Conservation (phyloP, 1,140 invertebrate species). For the Eufriesea mexicana region DNA sequence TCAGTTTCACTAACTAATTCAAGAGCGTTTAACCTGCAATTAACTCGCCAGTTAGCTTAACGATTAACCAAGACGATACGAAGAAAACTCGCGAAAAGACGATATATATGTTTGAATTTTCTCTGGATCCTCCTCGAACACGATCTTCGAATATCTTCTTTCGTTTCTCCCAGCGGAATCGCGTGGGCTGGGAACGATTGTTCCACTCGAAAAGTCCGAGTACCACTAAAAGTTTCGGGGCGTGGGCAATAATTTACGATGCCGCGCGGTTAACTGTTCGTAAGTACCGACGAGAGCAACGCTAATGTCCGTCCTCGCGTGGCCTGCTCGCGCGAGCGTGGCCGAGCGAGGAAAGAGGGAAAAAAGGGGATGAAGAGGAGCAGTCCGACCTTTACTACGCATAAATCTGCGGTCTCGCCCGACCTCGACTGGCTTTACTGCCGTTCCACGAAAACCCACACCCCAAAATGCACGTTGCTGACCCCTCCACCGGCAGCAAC, state of each 20-base stretch:
- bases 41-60: not conserved
- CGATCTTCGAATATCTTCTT: not conserved
- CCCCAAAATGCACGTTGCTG: conserved; percentile 14
- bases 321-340: not conserved
- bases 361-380: conserved; percentile 40
- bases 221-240: conserved; percentile 78
- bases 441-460: conserved; percentile 76
- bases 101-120: not conserved
- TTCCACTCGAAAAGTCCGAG: conserved; percentile 41
- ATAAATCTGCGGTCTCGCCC: conserved; percentile 78
- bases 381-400: conserved; percentile 74
- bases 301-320: conserved; percentile 65
- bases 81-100: too few relatives aligned
- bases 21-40: not conserved
- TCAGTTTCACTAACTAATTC: not conserved
- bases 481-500: conserved; percentile 26
- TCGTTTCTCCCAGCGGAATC: too few relatives aligned
- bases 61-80: not conserved
- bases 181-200: conserved; percentile 20
- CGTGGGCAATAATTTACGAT: conserved; percentile 81
- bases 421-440: conserved; percentile 73
- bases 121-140: not conserved
- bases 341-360: conserved; percentile 63
- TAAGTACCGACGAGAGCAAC: conserved; percentile 76
- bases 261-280: conserved; percentile 76